A percentile compares a stretch with the other conserved stretches of the same genome.
Conservation (phyloP, 2,888 invertebrate genomes). For the Teinopalpus imperialis region DNA sequence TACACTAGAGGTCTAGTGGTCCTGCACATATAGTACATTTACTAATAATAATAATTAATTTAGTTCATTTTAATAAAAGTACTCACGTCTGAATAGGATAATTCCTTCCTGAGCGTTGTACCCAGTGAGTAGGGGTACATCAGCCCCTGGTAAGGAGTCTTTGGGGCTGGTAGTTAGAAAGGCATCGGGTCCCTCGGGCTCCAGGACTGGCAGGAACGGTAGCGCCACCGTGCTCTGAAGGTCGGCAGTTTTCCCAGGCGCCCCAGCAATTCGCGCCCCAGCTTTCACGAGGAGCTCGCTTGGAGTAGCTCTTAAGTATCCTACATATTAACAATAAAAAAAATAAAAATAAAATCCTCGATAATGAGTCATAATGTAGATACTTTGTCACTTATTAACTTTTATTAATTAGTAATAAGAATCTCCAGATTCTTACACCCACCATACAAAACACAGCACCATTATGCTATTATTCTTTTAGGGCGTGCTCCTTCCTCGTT, state of each 20-base stretch:
- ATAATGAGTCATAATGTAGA: no score
- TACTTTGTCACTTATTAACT: no score
- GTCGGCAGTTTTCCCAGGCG: constrained; percentile 63
- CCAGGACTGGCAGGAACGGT: constrained; percentile 82
- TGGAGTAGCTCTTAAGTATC: constrained; percentile 81
- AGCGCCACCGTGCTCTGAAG: constrained; percentile 82
- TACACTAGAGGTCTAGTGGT: no score
- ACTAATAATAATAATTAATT: no score
- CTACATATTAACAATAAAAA: constrained; percentile 40
- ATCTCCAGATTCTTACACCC: no score
- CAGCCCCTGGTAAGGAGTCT: constrained; percentile 71
- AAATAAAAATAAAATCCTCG: no score
- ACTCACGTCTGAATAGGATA: constrained; percentile 82
- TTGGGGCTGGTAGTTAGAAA: constrained; percentile 80
- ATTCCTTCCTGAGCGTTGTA: constrained; percentile 86
- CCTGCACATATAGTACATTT: no score
- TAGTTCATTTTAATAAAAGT: no score
- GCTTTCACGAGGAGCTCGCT: constrained; percentile 82
- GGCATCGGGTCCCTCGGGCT: constrained; percentile 58
- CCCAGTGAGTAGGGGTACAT: constrained; percentile 84
- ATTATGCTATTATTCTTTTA: no score
- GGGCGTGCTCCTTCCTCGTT: no score
- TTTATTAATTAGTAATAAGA: no score
- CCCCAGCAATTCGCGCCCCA: constrained; percentile 74
- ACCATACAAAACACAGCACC: no score